These are phyloP conservation scores for Muscicapa adusta DNA, from an alignment of 2,113 vertebrate genomes.

Conservation along the genomic window DNA sequence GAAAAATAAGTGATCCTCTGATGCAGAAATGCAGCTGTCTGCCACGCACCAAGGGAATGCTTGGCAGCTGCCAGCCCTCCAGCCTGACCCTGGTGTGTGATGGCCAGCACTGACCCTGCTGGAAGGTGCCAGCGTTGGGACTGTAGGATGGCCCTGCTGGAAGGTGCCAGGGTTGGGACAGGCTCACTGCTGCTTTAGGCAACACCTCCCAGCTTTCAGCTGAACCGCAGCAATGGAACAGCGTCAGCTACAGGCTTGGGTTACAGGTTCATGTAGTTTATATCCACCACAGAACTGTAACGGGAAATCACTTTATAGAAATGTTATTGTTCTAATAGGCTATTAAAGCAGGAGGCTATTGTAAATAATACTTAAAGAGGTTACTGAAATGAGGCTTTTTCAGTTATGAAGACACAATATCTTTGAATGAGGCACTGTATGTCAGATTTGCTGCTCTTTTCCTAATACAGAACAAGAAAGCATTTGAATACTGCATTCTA, in stretches of 20 bases:
- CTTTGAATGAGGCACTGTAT: not conserved
- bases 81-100: not conserved
- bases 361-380: not conserved
- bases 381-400: slow-evolving; percentile 1
- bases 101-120: not conserved
- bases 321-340: not conserved
- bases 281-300: not conserved
- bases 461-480: not conserved
- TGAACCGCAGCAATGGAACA: not conserved
- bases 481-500: not conserved
- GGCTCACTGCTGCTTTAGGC: not conserved
- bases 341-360: not conserved
- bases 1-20: not conserved
- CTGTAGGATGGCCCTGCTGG: too few species aligned
- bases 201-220: not conserved
- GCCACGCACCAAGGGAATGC: not conserved
- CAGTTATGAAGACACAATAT: not conserved
- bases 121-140: not conserved
- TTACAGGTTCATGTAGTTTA: not conserved
- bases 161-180: too few species aligned
- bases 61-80: not conserved
- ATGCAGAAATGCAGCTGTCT: not conserved
- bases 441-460: not conserved
- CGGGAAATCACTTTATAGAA: not conserved
- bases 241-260: not conserved